Base-by-base conservation (phyloP, 2,797 vertebrate species). In the Silurus lanzhouensis region DNA sequence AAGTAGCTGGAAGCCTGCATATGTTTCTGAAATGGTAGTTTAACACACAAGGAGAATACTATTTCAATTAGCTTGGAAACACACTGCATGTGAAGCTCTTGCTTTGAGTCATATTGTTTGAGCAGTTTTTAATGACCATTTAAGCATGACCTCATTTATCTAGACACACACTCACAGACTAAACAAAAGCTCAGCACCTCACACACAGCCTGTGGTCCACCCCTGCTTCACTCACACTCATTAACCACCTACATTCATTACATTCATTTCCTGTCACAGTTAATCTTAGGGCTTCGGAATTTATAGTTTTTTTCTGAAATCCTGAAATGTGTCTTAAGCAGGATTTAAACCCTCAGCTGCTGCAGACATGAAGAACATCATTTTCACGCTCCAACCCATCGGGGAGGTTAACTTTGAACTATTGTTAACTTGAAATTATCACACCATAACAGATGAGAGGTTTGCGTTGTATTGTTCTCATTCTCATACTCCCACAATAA, bases 301-400 rank as follows among this genome's bases (percentile, higher is more conserved):
- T 66, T 80, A 86, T 71, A 74, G 20, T 64, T 86, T 82, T 61
- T 83, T 79, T 71, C 38, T 46, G 52, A 64, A 85, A 87, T 31
- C 44, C 77, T 83, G 71, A 81, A 88, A 86, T 83, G 67, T 82
- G 72, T 87, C 74, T 87, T 66, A 83, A 87, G 77, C 25, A 83
- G 83, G 48, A 84, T 86, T 89, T 81, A 85, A 83, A 71, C 52
- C 61, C 48, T 70, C 61, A 85, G 74, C 81, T 84, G 82, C 67
- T 27, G 55, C 27, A 83, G 63, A 83, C 75, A 82, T 78, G 38
- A 58, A 5, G 44, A 74, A 17, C 63, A 79, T 71, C 75, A 7
- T 61, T 72, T 64, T 27, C 72, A 66, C 31, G n/a, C 72, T 52
- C 66, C 72, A n/a, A 60, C 84, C 27, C 72, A 75, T 55, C 0